A percentile compares a stretch with the other conserved stretches of the same genome.
These are phyloP conservation scores for Trachymyrmex septentrionalis DNA, from an alignment of 1,140 invertebrate species.

Conservation along the genomic window DNA sequence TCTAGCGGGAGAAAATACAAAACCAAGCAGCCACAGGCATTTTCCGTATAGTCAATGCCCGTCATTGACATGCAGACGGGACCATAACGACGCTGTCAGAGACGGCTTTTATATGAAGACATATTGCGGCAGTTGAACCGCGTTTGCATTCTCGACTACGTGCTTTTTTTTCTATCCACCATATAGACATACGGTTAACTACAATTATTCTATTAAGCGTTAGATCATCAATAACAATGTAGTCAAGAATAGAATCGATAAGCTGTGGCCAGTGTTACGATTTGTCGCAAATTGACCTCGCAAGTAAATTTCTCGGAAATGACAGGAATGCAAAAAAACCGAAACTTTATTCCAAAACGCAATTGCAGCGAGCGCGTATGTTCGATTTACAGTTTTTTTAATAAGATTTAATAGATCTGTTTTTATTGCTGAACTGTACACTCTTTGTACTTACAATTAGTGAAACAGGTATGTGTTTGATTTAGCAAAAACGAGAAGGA, in stretches of 20 bases:
- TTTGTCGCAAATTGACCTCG: constrained; percentile 11
- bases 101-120: constrained; percentile 72
- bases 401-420: no score
- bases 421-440: no score
- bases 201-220: constrained; percentile 75
- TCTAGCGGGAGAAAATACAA: not conserved
- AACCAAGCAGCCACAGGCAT: not conserved
- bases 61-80: constrained; percentile 64
- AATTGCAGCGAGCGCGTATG: not conserved
- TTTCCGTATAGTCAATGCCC: constrained; percentile 55
- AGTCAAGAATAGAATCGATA: constrained; percentile 54
- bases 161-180: constrained; percentile 61
- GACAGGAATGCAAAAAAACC: not conserved
- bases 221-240: constrained; percentile 75
- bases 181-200: constrained; percentile 55
- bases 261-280: not conserved
- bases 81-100: constrained; percentile 67
- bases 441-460: no score
- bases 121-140: constrained; percentile 70
- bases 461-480: no score
- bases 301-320: constrained; percentile 7
- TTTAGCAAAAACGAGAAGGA: no score
- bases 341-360: not conserved
- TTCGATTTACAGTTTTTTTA: not conserved
- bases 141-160: constrained; percentile 63